Percentiles rank a stretch among this genome's conserved stretches.
Evolutionary conservation across 2,113 vertebrate species (phyloP).

Genomic region (Heterotis niloticus): DNA sequence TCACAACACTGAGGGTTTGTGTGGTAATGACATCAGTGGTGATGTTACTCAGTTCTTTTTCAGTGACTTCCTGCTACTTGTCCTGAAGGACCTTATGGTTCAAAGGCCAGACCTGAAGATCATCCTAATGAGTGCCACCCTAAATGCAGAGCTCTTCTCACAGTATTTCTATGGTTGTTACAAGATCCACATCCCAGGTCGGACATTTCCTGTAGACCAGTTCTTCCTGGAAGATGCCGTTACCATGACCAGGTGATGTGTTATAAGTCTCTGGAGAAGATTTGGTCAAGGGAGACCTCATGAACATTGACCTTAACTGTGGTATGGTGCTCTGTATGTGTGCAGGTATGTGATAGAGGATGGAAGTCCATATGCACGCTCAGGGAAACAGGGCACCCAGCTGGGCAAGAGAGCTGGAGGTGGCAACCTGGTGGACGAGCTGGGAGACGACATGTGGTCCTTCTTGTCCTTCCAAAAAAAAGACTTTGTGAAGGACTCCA

Average conservation of each 20-base stretch:
- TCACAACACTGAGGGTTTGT: too few relatives aligned
- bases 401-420: constrained; percentile 52
- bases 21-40: too few relatives aligned
- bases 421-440: constrained; percentile 69
- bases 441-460: constrained; percentile 75
- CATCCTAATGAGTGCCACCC: constrained; percentile 93
- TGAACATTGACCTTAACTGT: background rate
- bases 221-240: constrained; percentile 94
- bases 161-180: constrained; percentile 84
- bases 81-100: constrained; percentile 83
- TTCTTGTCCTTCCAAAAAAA: constrained; percentile 65
- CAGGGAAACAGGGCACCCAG: constrained; percentile 62
- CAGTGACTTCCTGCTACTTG: constrained; percentile 93
- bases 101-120: constrained; percentile 83
- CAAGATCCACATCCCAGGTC: constrained; percentile 87
- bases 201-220: constrained; percentile 88
- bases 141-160: constrained; percentile 90
- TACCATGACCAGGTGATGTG: constrained; percentile 73
- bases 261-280: too few relatives aligned
- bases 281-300: background rate
- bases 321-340: background rate
- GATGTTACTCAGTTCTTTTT: constrained; percentile 30
- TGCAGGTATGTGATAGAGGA: constrained; percentile 83
- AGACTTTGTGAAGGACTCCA: constrained; percentile 71
- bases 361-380: constrained; percentile 81